Evolutionary conservation across 2,113 vertebrate species (phyloP), one percentile per base, ranked within the genome.

Genomic region (Thamnophis sirtalis): DNA sequence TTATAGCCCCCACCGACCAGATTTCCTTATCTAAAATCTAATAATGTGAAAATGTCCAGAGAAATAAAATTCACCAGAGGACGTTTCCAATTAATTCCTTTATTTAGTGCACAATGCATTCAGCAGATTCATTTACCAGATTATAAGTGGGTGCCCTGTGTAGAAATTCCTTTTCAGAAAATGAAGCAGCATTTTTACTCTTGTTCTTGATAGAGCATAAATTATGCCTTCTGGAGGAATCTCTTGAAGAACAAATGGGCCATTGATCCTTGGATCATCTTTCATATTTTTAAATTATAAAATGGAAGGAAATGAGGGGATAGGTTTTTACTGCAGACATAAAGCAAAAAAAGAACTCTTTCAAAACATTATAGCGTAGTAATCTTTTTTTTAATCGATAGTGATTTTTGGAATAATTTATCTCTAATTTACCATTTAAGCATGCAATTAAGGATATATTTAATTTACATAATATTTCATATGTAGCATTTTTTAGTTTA

Each of bases 251-350:
- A 94, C 91, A 95, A 95, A 90, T 50, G 92, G 94, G 94, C 86
- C 54, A 90, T 92, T 95, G 92, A 94, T 95, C 93, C 94, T 95
- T 68, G 93, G 93, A 96, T 89, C 92, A 51, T 80, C 93, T 94
- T 95, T 92, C 4, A 91, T 95, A 97, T 97, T 92, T 93, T 92
- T 94, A 94, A 93, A 95, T 90, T 89, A 94, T 94, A 94, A 95
- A 95, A 94, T 90, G 90, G 92, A 95, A 95, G 58, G 93, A 95
- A 96, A 58, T 86, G 49, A 90, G 60, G 93, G 85, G 21, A 19
- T 88, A 91, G 87, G 84, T 95, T 93, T 92, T 89, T 50, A 93
- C 49, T 91, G 73, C 91, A 91, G n/a, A 56, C 93, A 49, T 92
- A 94, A 58, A 13, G 90, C 91, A 95, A 91, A 95, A 93, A 92